Base-by-base conservation (phyloP, 2,797 vertebrate species). In the Xenops minutus region DNA sequence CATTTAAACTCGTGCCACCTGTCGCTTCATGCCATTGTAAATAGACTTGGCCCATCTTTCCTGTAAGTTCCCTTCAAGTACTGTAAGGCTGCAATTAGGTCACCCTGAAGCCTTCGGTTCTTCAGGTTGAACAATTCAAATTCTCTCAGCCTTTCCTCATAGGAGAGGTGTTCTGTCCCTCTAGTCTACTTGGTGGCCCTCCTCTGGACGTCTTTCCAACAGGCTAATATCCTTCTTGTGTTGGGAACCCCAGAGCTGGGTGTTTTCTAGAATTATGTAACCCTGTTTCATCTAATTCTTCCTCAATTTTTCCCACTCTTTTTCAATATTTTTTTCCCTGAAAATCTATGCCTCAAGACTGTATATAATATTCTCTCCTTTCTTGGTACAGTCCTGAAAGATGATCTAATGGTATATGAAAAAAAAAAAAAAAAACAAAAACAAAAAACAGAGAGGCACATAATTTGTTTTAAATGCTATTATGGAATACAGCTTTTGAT, bases 401-500 rank as follows among this genome's bases (percentile, higher is more conserved):
- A 36, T 51, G 19, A 37, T 51, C 22, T 87, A 89, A 62, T 71
- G 24, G 89, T 55, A 84, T 12, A 49, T 36, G 37, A 88, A 92
- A 82, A n/a, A n/a, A n/a, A n/a, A n/a, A n/a, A n/a, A n/a, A n/a
- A n/a, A n/a, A n/a, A n/a, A n/a, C n/a, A n/a, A n/a, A n/a, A n/a
- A n/a, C n/a, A n/a, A n/a, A n/a, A 67, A 34, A 44, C 49, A 85
- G 41, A 1, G 3, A 77, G 22, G 29, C 16, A 61, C 11, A 51
- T 5, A 24, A 64, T 68, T 89, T 79, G 3, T 51, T 95, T 94
- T 74, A 74, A 96, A 77, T 83, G 37, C 4, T 74, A 17, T 76
- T 83, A 89, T 80, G 17, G 29, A 49, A 41, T 63, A 83, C 10
- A 59, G 17, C 18, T 94, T 91, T 64, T 69, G 34, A 29, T 80